Evolutionary conservation across 2,797 vertebrate genomes (phyloP), one percentile per base, ranked within the genome.

Genomic region (Leptatherina wallacei): DNA sequence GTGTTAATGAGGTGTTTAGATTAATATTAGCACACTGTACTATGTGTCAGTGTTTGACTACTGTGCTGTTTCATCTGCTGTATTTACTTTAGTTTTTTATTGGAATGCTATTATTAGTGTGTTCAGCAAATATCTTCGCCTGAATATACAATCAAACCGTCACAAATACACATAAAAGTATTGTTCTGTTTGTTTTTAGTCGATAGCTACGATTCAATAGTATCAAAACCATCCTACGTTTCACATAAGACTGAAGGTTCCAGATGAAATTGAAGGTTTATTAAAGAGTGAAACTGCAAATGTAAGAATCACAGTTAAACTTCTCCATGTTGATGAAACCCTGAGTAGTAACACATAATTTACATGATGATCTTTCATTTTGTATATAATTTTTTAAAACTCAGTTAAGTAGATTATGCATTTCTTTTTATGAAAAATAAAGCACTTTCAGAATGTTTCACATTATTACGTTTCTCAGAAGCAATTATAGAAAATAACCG

Each of bases 1-100:
- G 75, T 78, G 77, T 82, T 87, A 83, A 90, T 80, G 76, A 88
- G 67, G 56, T 60, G 71, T 81, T 81, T 85, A 68, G 55, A 81
- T 80, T 78, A 7, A 75, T 69, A 71, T 20, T 69, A 77, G 65
- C 57, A 59, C 36, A 62, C 52, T 62, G 40, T 56, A 52, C 47
- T 52, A 33, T 71, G 18, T 77, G 61, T 71, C 47, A 47, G 18
- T 71, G 55, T 35, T 29, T 70, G 56, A 64, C n/a, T n/a, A 13
- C 13, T 24, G 20, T 44, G 7, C 61, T 55, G n/a, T 47, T 32
- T 56, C 22, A 16, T 57, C 65, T 22, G 42, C 20, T 38, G 14
- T 42, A 38, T 13, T 40, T 3, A 38, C 38, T 16, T 40, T 40
- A 32, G 9, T 55, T 47, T 47, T 52, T 24, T 24, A 52, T 27